phyloP scores from a whole-genome alignment of 1,140 invertebrate genomes.

The Danaus plexippus region DNA sequence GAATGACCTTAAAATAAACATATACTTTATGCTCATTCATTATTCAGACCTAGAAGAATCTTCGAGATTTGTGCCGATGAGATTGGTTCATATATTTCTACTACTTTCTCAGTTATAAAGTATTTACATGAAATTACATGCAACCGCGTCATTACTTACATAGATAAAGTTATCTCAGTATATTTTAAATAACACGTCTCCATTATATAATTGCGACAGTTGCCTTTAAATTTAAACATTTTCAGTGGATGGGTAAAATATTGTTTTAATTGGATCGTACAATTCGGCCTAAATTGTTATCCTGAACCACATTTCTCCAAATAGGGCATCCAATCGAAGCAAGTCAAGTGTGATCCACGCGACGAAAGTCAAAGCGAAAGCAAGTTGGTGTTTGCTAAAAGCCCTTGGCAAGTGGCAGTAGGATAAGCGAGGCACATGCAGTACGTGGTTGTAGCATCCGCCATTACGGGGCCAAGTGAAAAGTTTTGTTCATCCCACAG shows the following conservation, averaged over 20 bases:
- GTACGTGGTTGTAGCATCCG: constrained; percentile 23
- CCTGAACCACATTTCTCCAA: too few relatives aligned
- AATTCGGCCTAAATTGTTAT: too few relatives aligned
- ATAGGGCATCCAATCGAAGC: constrained; percentile 40
- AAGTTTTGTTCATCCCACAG: constrained; percentile 65
- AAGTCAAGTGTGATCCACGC: constrained; percentile 44
- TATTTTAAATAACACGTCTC: too few relatives aligned
- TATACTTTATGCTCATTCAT: constrained; percentile 45
- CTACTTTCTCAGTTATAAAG: constrained; percentile 37
- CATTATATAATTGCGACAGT: too few relatives aligned
- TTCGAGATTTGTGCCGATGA: constrained; percentile 47
- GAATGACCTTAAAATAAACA: constrained; percentile 32
- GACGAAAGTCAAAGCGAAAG: constrained; percentile 60
- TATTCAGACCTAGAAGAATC: constrained; percentile 52
- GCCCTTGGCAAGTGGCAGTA: constrained; percentile 44
- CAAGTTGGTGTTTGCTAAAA: constrained; percentile 55
- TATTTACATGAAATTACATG: not conserved
- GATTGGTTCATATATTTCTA: constrained; percentile 57
- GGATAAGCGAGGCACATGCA: constrained; percentile 25
- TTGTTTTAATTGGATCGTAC: too few relatives aligned
- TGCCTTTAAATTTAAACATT: too few relatives aligned
- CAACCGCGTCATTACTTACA: too few relatives aligned
- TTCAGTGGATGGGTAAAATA: too few relatives aligned
- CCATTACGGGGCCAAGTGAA: constrained; percentile 54
- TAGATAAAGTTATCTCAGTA: too few relatives aligned